Evolutionary conservation across 2,888 invertebrate genomes (phyloP).

Genomic region (Pseudococcus viburni): DNA sequence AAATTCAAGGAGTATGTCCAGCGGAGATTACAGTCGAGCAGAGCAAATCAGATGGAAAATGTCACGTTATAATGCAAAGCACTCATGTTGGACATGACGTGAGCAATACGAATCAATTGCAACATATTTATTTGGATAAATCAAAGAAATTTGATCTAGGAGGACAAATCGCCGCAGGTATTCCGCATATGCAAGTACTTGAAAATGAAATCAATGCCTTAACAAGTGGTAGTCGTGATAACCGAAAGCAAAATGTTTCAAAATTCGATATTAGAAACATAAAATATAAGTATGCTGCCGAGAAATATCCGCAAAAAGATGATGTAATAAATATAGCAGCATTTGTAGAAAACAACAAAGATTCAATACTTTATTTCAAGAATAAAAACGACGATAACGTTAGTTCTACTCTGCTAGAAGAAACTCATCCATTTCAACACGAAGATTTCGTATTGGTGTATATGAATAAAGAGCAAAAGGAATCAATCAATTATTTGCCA

Average conservation of each 20-base stretch:
- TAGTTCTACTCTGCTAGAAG: too few species aligned
- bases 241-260: background rate
- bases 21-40: background rate
- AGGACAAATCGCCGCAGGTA: background rate
- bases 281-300: too few species aligned
- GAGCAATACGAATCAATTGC: background rate
- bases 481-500: background rate
- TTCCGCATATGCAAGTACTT: background rate
- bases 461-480: background rate
- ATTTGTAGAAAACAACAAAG: too few species aligned
- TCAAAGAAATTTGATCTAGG: background rate
- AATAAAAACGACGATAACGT: too few species aligned
- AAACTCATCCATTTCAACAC: background rate
- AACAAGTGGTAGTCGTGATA: background rate
- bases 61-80: background rate
- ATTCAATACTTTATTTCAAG: too few species aligned
- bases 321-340: too few species aligned
- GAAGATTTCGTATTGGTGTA: conserved; percentile 48
- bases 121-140: background rate
- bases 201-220: background rate
- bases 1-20: background rate
- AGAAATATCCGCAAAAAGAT: too few species aligned
- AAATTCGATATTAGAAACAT: too few species aligned
- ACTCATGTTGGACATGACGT: background rate
- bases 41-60: background rate